Base-by-base conservation (phyloP, 64 coral and sea anemone species). In the Actinia equina region DNA sequence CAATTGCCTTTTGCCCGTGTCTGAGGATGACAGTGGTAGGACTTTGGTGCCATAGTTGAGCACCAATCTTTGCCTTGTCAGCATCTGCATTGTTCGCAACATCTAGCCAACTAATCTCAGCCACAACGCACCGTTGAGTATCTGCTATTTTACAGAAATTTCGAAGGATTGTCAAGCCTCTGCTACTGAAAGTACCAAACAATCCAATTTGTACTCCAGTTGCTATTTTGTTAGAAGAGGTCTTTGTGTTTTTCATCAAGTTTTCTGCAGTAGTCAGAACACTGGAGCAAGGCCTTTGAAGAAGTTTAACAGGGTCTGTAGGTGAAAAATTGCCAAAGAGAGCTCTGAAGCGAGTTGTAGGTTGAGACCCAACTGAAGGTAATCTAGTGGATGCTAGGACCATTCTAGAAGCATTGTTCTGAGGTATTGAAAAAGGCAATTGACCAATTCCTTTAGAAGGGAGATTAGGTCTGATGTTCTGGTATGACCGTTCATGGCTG, bases 21-120 rank as follows among this genome's bases (percentile, higher is more conserved):
- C 12, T 26, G 37, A 88, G 57, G 45, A 88, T 17, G 76, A 56
- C 41, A 19, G 54, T 88, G 43, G 53, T 54, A 27, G 82, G 49
- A 85, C 67, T 86, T 62, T 27, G 10, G 82, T 88, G 77, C 91
- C 91, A 93, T 5, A 93, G 82, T 77, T 77, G 25, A 37, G 71
- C 71, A 77, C 71, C 71, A 77, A 77, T 77, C 42, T 44, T 77
- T 77, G 71, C 71, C 71, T 77, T 77, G 71, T 20, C 71, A 77
- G 4, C 42, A 77, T 77, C 25, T 77, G 71, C 8, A 44, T 13
- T 77, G 22, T 77, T 77, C 7, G 42, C 42, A 44, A 7, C 71
- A 77, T 77, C 71, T 77, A 77, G 71, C 71, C 71, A 77, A 9
- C 59, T 77, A 37, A 77, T 77, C 42, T 77, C 71, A 37, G 71